Evolutionary conservation across 2,888 invertebrate genomes (phyloP).

Genomic region (Brenthis daphne): DNA sequence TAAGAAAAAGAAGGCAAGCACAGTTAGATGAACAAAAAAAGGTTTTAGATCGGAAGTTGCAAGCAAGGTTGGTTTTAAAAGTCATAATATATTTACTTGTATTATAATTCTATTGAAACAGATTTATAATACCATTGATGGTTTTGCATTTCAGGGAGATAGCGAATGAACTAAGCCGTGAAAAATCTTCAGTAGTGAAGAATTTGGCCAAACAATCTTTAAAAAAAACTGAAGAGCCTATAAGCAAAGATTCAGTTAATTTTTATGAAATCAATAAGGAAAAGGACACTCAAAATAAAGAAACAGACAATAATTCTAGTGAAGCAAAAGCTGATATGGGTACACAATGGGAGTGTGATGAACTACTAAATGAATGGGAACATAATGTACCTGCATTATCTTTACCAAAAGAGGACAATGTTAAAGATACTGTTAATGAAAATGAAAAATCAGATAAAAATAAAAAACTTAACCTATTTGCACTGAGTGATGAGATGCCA

Average conservation of each 20-base stretch:
- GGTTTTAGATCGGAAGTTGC: conserved; percentile 66
- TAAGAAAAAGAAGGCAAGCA: conserved; percentile 63
- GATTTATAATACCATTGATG: not conserved
- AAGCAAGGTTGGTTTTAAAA: conserved; percentile 59
- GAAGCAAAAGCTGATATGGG: conserved; percentile 60
- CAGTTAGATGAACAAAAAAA: conserved; percentile 69
- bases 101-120: not conserved
- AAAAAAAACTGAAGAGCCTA: conserved; percentile 43
- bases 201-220: conserved; percentile 45
- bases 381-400: conserved; percentile 56
- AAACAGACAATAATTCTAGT: conserved; percentile 43
- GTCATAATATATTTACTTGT: not conserved
- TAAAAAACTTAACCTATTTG: conserved; percentile 66
- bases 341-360: conserved; percentile 67
- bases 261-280: conserved; percentile 40
- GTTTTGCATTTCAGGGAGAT: conserved; percentile 54
- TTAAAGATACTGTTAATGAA: conserved; percentile 50
- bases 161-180: conserved; percentile 72
- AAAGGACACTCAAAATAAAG: conserved; percentile 37
- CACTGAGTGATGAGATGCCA: conserved; percentile 75
- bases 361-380: conserved; percentile 59
- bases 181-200: conserved; percentile 60
- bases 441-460: conserved; percentile 55
- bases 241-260: conserved; percentile 32
- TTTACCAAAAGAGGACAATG: conserved; percentile 57